Evolutionary conservation across 2,888 invertebrate genomes (phyloP).

Genomic region (Rhyacophila evoluta): DNA sequence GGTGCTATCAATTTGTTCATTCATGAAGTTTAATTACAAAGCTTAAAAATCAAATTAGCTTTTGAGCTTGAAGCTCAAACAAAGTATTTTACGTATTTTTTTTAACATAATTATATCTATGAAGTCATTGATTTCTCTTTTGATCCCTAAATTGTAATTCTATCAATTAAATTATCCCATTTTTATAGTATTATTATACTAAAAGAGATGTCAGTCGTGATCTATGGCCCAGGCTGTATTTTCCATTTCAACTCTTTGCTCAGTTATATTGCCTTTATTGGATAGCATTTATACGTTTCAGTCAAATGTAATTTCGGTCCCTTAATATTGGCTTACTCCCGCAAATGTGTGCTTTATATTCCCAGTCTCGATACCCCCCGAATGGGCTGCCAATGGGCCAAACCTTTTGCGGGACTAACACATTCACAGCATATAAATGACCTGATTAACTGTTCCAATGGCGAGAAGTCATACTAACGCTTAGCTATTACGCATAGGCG

Average conservation of each 20-base stretch:
- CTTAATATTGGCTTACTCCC: neutral
- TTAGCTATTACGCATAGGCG: slow-evolving; percentile 17
- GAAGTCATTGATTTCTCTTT: too few species aligned
- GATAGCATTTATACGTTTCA: neutral
- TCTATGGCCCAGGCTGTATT: neutral
- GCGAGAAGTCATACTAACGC: slow-evolving; percentile 16
- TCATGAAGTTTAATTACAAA: too few species aligned
- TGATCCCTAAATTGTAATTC: too few species aligned
- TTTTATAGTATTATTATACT: neutral
- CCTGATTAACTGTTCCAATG: slow-evolving; percentile 16
- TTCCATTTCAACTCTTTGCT: neutral
- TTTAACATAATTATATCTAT: too few species aligned
- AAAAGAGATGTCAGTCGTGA: neutral
- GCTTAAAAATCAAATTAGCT: too few species aligned
- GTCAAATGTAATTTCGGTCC: slow-evolving; percentile 21
- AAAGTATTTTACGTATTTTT: too few species aligned
- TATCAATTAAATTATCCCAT: too few species aligned
- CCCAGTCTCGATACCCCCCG: slow-evolving; percentile 15
- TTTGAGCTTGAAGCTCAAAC: too few species aligned
- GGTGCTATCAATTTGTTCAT: too few species aligned
- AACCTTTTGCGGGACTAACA: slow-evolving; percentile 9
- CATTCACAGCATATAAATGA: slow-evolving; percentile 24
- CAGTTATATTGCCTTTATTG: slow-evolving; percentile 16
- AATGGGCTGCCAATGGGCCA: slow-evolving; percentile 28
- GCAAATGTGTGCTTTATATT: slow-evolving; percentile 28